Percentiles rank a stretch among this genome's conserved stretches.
Conservation (phyloP, 2,797 vertebrate genomes). For the Dromococcyx pavoninus region DNA sequence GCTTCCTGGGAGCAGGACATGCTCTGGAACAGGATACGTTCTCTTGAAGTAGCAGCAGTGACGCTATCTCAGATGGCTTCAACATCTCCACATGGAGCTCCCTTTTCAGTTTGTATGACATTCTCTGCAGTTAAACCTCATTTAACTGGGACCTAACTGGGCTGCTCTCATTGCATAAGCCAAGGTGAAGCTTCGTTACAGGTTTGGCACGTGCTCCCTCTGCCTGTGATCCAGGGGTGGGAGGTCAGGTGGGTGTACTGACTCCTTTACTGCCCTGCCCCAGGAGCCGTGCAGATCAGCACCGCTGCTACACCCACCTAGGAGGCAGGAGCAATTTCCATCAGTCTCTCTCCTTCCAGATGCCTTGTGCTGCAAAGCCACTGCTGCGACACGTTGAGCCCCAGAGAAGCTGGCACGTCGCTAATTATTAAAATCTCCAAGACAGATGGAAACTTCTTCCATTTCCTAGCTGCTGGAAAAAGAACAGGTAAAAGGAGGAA, state of each 20-base stretch:
- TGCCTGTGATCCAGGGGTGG: neutral
- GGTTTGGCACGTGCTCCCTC: neutral
- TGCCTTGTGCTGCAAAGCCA: neutral
- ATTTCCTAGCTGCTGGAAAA: neutral
- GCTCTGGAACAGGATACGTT: neutral
- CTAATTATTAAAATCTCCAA: neutral
- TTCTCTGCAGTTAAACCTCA: neutral
- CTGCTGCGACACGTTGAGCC: neutral
- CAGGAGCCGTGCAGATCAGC: fast-evolving
- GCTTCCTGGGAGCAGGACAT: neutral
- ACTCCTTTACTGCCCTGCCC: neutral
- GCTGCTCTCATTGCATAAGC: neutral
- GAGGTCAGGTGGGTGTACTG: neutral
- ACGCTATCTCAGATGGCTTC: neutral
- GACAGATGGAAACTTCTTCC: neutral
- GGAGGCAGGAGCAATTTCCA: neutral
- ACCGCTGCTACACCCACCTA: fast-evolving
- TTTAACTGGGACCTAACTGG: neutral
- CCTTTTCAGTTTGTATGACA: neutral
- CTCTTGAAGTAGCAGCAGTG: fast-evolving
- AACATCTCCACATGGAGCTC: neutral
- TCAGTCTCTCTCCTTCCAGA: neutral
- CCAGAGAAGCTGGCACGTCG: neutral
- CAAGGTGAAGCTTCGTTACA: neutral
- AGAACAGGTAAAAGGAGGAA: neutral